Base-by-base conservation (phyloP, 1,140 invertebrate genomes). In the Callitettix versicolor region DNA sequence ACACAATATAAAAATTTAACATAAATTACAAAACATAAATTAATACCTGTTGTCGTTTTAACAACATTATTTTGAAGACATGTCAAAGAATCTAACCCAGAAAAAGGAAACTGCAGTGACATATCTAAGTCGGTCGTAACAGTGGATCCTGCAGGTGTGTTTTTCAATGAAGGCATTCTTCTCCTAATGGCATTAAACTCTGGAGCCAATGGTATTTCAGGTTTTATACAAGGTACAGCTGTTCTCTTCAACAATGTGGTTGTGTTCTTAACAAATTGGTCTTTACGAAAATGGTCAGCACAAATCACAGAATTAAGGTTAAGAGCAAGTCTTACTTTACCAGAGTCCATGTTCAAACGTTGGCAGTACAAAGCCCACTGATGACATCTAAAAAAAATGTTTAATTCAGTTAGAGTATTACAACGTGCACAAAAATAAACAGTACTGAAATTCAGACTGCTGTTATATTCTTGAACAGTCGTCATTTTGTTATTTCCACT, bases 221-320 rank as follows among this genome's bases (percentile, higher is more conserved):
- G 58, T 15, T 59, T 57, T 11, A 62, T 54, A 40, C 60, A 62
- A 17, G 61, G 61, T n/a, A 63, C 61, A 17, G 61, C 61, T 18
- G 58, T 63, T 41, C 58, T 26, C 53, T 61, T 63, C 12, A 63
- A 48, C 22, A 63, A 18, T 17, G 58, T 61, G n/a, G 53, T 54
- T 3, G 59, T 55, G 52, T 61, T 63, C 50, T 62, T 64, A n/a
- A 61, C 57, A 55, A 64, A 64, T 30, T 64, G 62, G 34, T 62
- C 58, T 17, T 53, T 46, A 30, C 51, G 21, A 53, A 64, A 64
- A 56, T 64, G 62, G 53, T 64, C 61, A 17, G 47, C 43, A 48
- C 62, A 64, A 17, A 64, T 56, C 12, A 54, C 46, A 18, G 60
- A 59, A 6, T 44, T 38, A 9, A 50, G 20, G 15, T 47, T 57